Percentiles rank a stretch among this genome's conserved stretches.
Evolutionary conservation across 1,140 invertebrate species (phyloP).

Genomic region (Heliconius hewitsoni): DNA sequence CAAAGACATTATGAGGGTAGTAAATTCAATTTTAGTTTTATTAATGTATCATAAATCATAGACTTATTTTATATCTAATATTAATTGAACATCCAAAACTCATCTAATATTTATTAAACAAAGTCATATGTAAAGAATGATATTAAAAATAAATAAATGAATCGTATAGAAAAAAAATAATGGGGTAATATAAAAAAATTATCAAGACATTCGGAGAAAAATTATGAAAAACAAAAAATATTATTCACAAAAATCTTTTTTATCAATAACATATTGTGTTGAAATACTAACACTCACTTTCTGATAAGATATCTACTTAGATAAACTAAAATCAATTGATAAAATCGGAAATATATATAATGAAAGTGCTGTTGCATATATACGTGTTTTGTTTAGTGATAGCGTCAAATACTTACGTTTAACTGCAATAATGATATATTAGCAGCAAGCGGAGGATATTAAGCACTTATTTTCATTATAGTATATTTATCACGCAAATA

Average conservation of each 20-base stretch:
- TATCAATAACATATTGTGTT: background rate
- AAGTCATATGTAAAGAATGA: too few species aligned
- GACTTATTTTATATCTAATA: too few species aligned
- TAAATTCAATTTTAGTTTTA: too few species aligned
- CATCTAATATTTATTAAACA: too few species aligned
- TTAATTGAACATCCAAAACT: too few species aligned
- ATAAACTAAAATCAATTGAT: constrained; percentile 15
- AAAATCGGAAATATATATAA: constrained; percentile 14
- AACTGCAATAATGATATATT: constrained; percentile 33
- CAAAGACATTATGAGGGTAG: background rate
- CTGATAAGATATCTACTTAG: background rate
- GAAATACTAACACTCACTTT: background rate
- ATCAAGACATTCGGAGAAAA: background rate
- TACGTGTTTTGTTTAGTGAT: background rate
- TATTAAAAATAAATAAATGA: too few species aligned
- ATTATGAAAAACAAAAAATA: background rate
- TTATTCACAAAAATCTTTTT: background rate
- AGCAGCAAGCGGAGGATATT: constrained; percentile 24
- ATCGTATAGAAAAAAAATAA: too few species aligned
- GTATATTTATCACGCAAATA: constrained; percentile 39
- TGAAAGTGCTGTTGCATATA: background rate
- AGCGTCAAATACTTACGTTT: constrained; percentile 32
- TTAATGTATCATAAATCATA: too few species aligned
- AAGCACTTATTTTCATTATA: constrained; percentile 33
- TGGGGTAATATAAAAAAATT: background rate